These are phyloP conservation scores for Promerops cafer DNA, from an alignment of 2,113 vertebrate genomes.

Conservation along the genomic window DNA sequence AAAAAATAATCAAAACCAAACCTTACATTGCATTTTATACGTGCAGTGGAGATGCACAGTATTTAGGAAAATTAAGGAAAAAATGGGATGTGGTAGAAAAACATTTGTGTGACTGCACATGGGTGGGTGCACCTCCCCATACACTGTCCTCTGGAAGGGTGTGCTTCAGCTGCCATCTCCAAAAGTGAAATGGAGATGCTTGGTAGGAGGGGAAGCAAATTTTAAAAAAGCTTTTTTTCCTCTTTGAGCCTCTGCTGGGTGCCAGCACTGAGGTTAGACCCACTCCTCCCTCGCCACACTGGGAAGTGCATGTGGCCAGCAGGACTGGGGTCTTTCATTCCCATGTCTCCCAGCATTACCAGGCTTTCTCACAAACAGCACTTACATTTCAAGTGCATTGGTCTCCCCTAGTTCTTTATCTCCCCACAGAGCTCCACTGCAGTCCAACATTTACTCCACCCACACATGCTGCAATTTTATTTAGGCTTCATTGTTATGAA, in stretches of 20 bases:
- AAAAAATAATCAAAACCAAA: background rate
- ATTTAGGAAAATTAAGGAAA: background rate
- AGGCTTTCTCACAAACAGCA: background rate
- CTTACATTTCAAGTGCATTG: background rate
- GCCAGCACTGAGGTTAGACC: background rate
- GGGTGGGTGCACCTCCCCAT: too few relatives aligned
- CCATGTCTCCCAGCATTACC: background rate
- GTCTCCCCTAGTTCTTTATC: background rate
- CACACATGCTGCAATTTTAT: background rate
- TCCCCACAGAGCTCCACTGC: background rate
- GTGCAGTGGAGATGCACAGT: background rate
- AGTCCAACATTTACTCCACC: background rate
- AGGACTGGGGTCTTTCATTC: background rate
- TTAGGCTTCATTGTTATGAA: background rate
- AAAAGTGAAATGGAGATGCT: background rate
- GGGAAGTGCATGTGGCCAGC: background rate
- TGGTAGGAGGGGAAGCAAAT: rapidly evolving
- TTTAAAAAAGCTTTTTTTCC: background rate
- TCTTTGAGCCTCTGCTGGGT: background rate
- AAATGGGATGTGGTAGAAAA: background rate
- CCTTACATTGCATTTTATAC: background rate
- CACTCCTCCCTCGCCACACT: rapidly evolving
- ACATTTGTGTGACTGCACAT: background rate
- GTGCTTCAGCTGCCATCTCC: background rate
- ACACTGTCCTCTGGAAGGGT: rapidly evolving